Conservation (phyloP, 2,113 vertebrate species). For the Pica pica region DNA sequence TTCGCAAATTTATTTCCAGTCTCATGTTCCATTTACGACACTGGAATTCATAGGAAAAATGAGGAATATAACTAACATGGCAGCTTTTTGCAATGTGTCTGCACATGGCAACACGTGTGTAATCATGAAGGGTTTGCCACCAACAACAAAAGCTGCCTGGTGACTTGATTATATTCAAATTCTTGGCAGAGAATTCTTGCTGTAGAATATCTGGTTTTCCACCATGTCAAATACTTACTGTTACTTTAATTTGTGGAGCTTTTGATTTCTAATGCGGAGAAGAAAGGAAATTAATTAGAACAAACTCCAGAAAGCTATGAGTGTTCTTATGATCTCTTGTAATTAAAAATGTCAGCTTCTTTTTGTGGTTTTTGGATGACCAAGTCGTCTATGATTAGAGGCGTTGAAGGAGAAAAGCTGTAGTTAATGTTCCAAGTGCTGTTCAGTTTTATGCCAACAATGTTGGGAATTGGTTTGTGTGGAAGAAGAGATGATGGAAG, state of each 20-base stretch:
- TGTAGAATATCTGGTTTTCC: background rate
- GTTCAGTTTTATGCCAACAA: background rate
- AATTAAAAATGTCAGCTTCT: background rate
- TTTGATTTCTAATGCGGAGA: background rate
- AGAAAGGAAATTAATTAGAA: background rate
- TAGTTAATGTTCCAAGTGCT: background rate
- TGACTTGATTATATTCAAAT: background rate
- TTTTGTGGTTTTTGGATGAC: background rate
- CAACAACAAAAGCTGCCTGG: background rate
- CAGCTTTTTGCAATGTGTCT: background rate
- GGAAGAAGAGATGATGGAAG: background rate
- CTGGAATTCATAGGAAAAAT: background rate
- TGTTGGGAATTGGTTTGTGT: background rate
- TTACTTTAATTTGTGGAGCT: background rate
- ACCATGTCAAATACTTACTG: background rate
- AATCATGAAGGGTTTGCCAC: background rate
- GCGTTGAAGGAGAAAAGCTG: background rate
- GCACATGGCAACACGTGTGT: accelerated
- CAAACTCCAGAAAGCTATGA: background rate
- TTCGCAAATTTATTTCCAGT: background rate
- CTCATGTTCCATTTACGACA: background rate
- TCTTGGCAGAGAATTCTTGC: background rate
- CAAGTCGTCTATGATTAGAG: background rate
- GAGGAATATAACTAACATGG: background rate
- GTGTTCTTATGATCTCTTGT: background rate